phyloP scores from a whole-genome alignment of 2,888 invertebrate species.

The Hemicrepidius hirtus region DNA sequence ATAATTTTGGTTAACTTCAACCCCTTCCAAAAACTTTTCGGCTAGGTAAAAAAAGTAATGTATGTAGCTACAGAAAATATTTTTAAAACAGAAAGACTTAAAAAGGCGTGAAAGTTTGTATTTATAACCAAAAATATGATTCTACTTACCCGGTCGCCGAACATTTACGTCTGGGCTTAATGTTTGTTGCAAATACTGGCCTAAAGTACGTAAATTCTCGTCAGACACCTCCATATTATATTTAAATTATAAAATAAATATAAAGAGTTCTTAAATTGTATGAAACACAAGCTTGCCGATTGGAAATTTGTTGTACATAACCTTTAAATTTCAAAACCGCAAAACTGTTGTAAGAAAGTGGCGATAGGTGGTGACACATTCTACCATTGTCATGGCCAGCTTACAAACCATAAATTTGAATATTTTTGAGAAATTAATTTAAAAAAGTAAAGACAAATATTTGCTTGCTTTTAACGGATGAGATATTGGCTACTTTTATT shows the following conservation, averaged over 20 bases:
- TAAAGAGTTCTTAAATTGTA: not conserved
- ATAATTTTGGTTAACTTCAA: constrained; percentile 94
- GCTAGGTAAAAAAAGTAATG: constrained; percentile 74
- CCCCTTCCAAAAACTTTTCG: constrained; percentile 92
- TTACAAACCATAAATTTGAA: too few relatives aligned
- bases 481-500: too few relatives aligned
- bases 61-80: not conserved
- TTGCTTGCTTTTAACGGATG: too few relatives aligned
- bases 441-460: too few relatives aligned
- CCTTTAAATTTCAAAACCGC: not conserved
- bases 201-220: constrained; percentile 86
- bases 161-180: constrained; percentile 88
- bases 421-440: too few relatives aligned
- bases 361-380: too few relatives aligned
- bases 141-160: constrained; percentile 85
- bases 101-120: not conserved
- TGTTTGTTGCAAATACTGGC: constrained; percentile 91
- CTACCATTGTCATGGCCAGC: too few relatives aligned
- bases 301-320: not conserved
- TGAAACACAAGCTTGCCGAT: not conserved
- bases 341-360: too few relatives aligned
- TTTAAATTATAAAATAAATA: constrained; percentile 11
- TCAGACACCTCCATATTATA: constrained; percentile 90
- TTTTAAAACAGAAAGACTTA: not conserved
- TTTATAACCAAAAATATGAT: constrained; percentile 10